Evolutionary conservation across 1,140 invertebrate species (phyloP).

Genomic region (Papilio aristodemus): DNA sequence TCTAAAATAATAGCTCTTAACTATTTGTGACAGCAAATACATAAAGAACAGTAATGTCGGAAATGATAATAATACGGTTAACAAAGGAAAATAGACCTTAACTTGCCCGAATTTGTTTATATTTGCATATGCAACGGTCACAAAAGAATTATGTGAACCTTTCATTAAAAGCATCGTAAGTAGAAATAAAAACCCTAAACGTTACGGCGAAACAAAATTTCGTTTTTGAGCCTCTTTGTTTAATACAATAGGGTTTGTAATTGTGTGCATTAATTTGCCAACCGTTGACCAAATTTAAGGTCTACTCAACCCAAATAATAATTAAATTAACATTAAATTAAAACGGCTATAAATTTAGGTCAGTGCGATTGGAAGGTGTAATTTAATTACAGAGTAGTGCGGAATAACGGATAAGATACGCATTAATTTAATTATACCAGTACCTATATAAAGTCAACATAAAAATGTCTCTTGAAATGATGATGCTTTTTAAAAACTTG

Average conservation of each 20-base stretch:
- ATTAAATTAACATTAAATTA: conserved; percentile 44
- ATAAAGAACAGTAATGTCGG: conserved; percentile 22
- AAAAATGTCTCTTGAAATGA: not conserved
- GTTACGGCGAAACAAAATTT: not conserved
- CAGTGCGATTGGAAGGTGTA: conserved; percentile 41
- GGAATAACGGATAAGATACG: conserved; percentile 28
- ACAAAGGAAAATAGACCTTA: conserved; percentile 47
- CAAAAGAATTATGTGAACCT: conserved; percentile 38
- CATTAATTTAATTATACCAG: not conserved
- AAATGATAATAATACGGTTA: conserved; percentile 38
- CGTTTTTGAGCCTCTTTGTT: conserved; percentile 28
- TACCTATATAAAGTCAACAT: not conserved
- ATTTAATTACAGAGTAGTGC: conserved; percentile 33
- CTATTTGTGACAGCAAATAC: conserved; percentile 9
- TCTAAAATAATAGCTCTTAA: conserved; percentile 28
- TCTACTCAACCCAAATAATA: conserved; percentile 36
- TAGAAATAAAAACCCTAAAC: conserved; percentile 20
- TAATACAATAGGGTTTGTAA: conserved; percentile 31
- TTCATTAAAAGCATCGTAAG: conserved; percentile 29
- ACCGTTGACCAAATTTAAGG: conserved; percentile 32
- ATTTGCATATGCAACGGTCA: conserved; percentile 58
- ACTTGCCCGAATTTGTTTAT: conserved; percentile 52
- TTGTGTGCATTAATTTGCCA: conserved; percentile 35
- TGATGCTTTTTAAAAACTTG: too few species aligned
- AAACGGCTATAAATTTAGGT: conserved; percentile 43